Percentiles rank a stretch among this genome's conserved stretches.
These are phyloP conservation scores for Hydractinia echinata DNA, from an alignment of 30 jellyfish, hydroid and myxozoan genomes.

Conservation along the genomic window DNA sequence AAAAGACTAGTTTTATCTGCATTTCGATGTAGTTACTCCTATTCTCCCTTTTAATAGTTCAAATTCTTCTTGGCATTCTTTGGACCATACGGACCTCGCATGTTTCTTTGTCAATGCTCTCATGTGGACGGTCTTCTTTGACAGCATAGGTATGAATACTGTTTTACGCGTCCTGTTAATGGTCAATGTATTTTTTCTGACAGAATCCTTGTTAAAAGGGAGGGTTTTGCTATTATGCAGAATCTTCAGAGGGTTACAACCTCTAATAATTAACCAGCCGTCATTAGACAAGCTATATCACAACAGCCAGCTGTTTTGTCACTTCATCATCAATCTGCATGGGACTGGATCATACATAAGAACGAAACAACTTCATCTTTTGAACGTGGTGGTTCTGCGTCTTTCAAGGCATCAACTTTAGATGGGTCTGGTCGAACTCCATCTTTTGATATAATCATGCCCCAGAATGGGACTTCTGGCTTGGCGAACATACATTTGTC, in stretches of 20 bases:
- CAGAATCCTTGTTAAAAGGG: too few relatives aligned
- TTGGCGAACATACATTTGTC: slow-evolving; percentile 26
- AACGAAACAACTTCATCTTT: slow-evolving; percentile 16
- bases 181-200: too few relatives aligned
- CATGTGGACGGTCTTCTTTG: slow-evolving; percentile 38
- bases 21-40: too few relatives aligned
- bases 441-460: slow-evolving; percentile 16
- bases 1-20: too few relatives aligned
- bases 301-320: too few relatives aligned
- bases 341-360: slow-evolving; percentile 30
- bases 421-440: slow-evolving; percentile 34
- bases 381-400: slow-evolving; percentile 19
- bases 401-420: slow-evolving; percentile 8
- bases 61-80: slow-evolving; percentile 21
- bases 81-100: slow-evolving; percentile 20
- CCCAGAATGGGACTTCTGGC: slow-evolving; percentile 18
- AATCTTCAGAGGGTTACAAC: too few relatives aligned
- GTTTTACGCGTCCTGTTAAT: too few relatives aligned
- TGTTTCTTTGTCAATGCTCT: slow-evolving; percentile 29
- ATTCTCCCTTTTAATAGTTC: too few relatives aligned
- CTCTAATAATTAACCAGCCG: too few relatives aligned
- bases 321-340: too few relatives aligned
- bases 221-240: too few relatives aligned
- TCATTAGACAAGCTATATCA: too few relatives aligned
- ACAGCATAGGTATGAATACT: slow-evolving; percentile 34